Percentiles rank a stretch among this genome's conserved stretches.
phyloP scores from a whole-genome alignment of 2,797 vertebrate genomes.

The Ctenosaura bakeri region DNA sequence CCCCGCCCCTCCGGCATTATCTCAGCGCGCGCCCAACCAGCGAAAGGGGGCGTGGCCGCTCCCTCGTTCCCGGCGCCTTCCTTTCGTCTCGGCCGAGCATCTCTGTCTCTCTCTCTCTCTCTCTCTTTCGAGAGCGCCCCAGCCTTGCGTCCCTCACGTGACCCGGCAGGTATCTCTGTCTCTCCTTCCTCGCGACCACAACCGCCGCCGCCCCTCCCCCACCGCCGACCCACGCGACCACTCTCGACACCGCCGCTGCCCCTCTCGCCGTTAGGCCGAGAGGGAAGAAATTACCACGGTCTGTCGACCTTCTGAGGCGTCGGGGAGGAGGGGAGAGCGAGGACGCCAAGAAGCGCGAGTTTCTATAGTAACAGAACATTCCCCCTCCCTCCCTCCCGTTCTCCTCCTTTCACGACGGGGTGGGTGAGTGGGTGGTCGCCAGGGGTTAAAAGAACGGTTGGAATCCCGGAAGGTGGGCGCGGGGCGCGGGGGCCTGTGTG shows the following conservation, averaged over 20 bases:
- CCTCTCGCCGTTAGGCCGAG: not conserved
- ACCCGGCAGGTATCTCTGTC: not conserved
- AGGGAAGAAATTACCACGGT: not conserved
- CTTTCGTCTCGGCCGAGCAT: not conserved
- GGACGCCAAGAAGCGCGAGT: not conserved
- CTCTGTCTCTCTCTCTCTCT: not conserved
- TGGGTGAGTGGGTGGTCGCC: no score
- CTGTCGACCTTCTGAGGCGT: no score
- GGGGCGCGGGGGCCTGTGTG: no score
- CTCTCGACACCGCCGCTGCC: rapidly evolving
- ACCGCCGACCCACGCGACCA: not conserved
- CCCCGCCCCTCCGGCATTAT: not conserved
- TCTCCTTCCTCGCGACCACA: rapidly evolving
- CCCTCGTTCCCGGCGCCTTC: not conserved
- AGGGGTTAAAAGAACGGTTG: not conserved
- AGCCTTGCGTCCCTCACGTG: not conserved
- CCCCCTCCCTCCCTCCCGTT: not conserved
- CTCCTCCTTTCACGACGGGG: not conserved
- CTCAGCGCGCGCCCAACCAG: not conserved
- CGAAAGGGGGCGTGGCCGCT: not conserved
- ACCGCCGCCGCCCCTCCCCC: rapidly evolving
- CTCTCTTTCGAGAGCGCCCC: not conserved
- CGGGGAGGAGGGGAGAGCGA: not conserved
- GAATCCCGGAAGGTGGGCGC: not conserved
- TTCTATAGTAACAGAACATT: not conserved